These are phyloP conservation scores for Temnothorax rugatulus DNA, from an alignment of 2,888 invertebrate genomes.

Conservation along the genomic window DNA sequence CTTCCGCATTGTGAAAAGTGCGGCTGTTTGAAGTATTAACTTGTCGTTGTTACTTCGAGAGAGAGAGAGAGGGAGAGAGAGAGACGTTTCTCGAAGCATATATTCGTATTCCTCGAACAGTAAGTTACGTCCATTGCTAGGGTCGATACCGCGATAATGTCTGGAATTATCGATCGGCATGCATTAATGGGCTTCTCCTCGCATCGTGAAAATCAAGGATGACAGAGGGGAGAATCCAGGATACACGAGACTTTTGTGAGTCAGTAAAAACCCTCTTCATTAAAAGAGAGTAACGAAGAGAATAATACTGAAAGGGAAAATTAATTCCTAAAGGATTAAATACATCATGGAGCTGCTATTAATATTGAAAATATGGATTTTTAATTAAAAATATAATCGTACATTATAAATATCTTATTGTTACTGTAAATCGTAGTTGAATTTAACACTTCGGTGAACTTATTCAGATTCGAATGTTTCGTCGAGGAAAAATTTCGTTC, in stretches of 20 bases:
- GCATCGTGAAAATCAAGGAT: constrained; percentile 70
- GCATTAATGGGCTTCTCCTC: constrained; percentile 73
- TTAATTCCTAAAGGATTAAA: constrained; percentile 7
- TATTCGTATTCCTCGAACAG: constrained; percentile 24
- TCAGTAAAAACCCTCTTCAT: constrained; percentile 60
- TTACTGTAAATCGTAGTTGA: background rate
- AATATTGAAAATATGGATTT: background rate
- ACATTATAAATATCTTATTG: background rate
- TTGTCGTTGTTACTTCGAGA: constrained; percentile 34
- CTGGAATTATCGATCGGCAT: constrained; percentile 70
- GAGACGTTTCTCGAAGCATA: background rate
- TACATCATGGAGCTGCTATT: background rate
- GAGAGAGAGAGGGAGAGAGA: background rate
- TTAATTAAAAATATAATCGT: background rate
- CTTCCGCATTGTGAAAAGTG: constrained; percentile 47
- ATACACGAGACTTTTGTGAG: constrained; percentile 67
- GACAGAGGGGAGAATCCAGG: constrained; percentile 55
- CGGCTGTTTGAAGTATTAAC: constrained; percentile 50
- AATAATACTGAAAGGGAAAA: constrained; percentile 33
- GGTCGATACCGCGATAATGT: constrained; percentile 47
- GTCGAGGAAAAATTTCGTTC: background rate
- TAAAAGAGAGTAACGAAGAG: constrained; percentile 50
- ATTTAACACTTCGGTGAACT: background rate
- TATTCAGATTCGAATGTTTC: background rate
- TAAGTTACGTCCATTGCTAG: constrained; percentile 34